Base-by-base conservation (phyloP, 2,113 vertebrate genomes). In the Hydrolagus affinis region DNA sequence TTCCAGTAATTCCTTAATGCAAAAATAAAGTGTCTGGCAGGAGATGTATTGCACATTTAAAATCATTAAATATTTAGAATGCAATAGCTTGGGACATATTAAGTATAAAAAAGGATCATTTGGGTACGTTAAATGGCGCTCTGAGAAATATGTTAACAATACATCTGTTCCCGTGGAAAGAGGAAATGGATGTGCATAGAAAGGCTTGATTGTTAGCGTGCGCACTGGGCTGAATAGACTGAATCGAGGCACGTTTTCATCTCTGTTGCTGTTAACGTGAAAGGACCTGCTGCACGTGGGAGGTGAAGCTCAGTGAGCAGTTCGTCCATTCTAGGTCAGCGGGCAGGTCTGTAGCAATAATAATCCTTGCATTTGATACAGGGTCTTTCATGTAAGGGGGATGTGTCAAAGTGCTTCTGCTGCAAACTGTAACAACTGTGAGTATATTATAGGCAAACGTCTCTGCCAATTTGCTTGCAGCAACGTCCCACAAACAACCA, bases 21-120 rank as follows among this genome's bases (percentile, higher is more conserved):
- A 83, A 66, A 83, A 66, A 83, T 66, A 83, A 80, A 28, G 64
- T 28, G 77, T 62, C 77, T 62, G 59, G 77, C 59, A 28, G 59
- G 59, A 62, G 77, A 66, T 21, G 60, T 83, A 32, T 66, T 83
- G 60, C 60, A 28, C 23, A 83, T 83, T 83, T 83, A 66, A 66
- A 32, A 9, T 66, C 78, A 66, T 83, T 83, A 66, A 66, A 66
- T 66, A 83, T 83, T 83, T 66, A 62, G 76, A 62, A 75, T 75
- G 73, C 32, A 75, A 75, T 75, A 75, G 32, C 32, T 21, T 75
- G 73, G 73, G 73, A 75, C 73, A 21, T 56, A 75, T 75, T 75
- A 75, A 32, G 32, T 30, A 25, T 62, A 15, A 25, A 23, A 25
- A 80, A 80, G 59, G 21, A 80, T 62, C 23, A 62, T 60, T 80